phyloP scores from a whole-genome alignment of 2,888 invertebrate genomes.

The Diaphora mendica region DNA sequence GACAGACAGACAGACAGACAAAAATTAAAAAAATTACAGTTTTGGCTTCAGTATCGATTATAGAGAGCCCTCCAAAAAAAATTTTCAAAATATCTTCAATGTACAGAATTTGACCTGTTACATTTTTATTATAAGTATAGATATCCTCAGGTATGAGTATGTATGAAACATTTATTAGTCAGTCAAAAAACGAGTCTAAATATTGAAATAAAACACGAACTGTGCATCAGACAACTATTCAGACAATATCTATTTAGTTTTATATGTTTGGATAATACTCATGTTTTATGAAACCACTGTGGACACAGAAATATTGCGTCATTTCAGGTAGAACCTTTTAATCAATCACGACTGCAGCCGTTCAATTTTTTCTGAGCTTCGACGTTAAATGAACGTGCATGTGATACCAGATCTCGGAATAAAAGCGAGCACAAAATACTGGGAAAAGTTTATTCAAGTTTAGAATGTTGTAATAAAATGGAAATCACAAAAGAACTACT shows the following conservation, averaged over 20 bases:
- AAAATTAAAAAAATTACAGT: too few species aligned
- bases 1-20: too few species aligned
- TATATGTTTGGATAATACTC: background rate
- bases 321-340: background rate
- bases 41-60: too few species aligned
- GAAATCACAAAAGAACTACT: background rate
- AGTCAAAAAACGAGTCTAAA: too few species aligned
- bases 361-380: background rate
- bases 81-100: too few species aligned
- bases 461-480: background rate
- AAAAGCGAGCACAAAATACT: background rate
- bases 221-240: background rate
- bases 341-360: background rate
- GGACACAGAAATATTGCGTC: background rate
- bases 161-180: too few species aligned
- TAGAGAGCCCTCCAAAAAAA: too few species aligned
- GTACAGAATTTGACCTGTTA: too few species aligned
- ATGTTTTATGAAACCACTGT: background rate
- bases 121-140: too few species aligned
- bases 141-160: too few species aligned
- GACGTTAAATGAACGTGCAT: background rate
- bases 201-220: background rate
- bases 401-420: background rate
- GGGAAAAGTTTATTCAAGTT: background rate
- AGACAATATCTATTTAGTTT: background rate